These are phyloP conservation scores for Passer montanus DNA, from an alignment of 2,113 vertebrate species.

Conservation along the genomic window DNA sequence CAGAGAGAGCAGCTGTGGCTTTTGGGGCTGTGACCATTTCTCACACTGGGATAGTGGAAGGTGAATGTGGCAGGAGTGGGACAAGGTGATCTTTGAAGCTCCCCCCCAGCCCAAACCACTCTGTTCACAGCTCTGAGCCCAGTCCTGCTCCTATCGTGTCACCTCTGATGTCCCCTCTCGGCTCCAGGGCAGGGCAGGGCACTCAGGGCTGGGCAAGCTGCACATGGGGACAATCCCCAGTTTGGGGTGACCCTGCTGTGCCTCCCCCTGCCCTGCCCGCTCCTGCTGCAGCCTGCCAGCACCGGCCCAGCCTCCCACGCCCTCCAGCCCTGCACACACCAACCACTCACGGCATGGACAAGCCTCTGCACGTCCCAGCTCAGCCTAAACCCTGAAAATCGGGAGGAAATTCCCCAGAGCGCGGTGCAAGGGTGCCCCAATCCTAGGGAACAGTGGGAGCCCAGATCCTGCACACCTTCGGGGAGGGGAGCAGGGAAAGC, in stretches of 20 bases:
- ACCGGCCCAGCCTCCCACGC: background rate
- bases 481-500: background rate
- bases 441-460: background rate
- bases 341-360: background rate
- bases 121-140: background rate
- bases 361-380: background rate
- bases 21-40: too few species aligned
- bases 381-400: background rate
- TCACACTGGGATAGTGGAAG: background rate
- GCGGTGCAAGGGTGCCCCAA: too few species aligned
- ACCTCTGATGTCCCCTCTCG: fast-evolving
- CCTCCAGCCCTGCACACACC: background rate
- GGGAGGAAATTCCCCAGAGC: background rate
- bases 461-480: background rate
- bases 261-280: background rate
- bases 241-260: background rate
- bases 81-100: background rate
- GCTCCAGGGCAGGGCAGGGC: background rate
- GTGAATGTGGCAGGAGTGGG: background rate
- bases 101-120: background rate
- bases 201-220: background rate
- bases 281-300: background rate
- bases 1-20: background rate
- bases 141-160: background rate
- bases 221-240: background rate